Conservation (phyloP, 2,797 vertebrate genomes). For the Myripristis jacobus region DNA sequence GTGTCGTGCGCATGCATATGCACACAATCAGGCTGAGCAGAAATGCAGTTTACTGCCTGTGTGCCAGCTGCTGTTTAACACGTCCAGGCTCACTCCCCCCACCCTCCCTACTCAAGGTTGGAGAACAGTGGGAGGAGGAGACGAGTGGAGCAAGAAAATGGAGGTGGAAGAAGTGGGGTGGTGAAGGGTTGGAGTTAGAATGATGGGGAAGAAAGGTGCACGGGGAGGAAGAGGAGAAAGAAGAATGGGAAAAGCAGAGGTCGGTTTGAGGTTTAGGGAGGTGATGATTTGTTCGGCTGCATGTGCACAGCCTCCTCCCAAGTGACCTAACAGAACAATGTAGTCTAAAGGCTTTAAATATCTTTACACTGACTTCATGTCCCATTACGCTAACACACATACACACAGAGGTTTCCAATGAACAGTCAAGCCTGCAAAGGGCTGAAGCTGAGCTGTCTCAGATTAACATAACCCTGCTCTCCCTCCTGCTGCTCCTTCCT, state of each 20-base stretch:
- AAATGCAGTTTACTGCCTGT: conserved; percentile 69
- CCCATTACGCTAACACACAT: conserved; percentile 37
- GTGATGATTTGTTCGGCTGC: conserved; percentile 77
- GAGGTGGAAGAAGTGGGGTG: conserved; percentile 10
- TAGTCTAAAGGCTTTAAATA: conserved; percentile 78
- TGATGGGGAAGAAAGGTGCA: conserved; percentile 4
- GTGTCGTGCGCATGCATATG: conserved; percentile 47
- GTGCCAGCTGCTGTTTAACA: conserved; percentile 76
- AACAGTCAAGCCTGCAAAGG: conserved; percentile 46
- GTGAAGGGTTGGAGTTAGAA: conserved; percentile 46
- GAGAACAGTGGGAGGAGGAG: conserved; percentile 14
- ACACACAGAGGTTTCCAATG: conserved; percentile 21
- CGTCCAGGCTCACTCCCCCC: conserved; percentile 66
- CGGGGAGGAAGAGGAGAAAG: conserved; percentile 1
- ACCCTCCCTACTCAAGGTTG: conserved; percentile 48
- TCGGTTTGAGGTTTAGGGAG: conserved; percentile 69
- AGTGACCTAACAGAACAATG: conserved; percentile 79
- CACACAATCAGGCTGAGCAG: conserved; percentile 59
- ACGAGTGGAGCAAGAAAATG: conserved; percentile 44
- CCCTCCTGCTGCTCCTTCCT: conserved; percentile 34
- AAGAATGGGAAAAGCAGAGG: conserved; percentile 65
- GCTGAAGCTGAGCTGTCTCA: conserved; percentile 58
- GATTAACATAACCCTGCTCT: conserved; percentile 44
- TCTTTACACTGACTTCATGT: conserved; percentile 77
- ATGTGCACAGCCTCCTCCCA: conserved; percentile 68